Evolutionary conservation across 2,113 vertebrate genomes (phyloP), one percentile per base, ranked within the genome.

Genomic region (Hoplias malabaricus): DNA sequence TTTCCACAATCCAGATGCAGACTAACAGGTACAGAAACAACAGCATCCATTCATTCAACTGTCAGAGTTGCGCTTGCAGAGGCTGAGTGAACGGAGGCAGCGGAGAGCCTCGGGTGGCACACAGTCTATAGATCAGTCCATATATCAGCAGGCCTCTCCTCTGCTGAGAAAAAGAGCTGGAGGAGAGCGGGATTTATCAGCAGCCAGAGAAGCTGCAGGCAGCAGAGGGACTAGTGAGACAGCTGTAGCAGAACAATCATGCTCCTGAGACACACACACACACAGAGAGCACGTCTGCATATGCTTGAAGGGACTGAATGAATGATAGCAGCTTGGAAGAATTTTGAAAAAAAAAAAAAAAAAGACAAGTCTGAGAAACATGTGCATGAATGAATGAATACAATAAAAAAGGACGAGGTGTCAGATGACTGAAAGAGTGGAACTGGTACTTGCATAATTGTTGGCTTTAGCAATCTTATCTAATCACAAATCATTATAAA

Each of bases 71-170:
- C 25, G 74, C 57, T 61, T 36, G 75, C 40, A 46, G 43, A 34
- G 50, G 43, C 42, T 61, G 8, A 50, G 27, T 3, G 19, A 21
- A 4, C n/a, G n/a, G 19, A 75, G 16, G 21, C 33, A 50, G 46
- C 48, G 27, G 12, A 68, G 57, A 77, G 36, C 50, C 38, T 77
- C 19, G 43, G 74, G 36, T 38, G 74, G 48, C n/a, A 67, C 57
- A 46, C 63, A 56, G 19, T 48, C 9, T 53, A 53, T 53, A 53
- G 8, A 53, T 53, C 36, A 66, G 50, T 43, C 74, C 46, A 57
- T 76, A 67, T n/a, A 38, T 67, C 62, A 67, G 53, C 78, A 79
- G 62, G 36, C 69, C 21, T 27, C 36, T 73, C 36, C 61, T 63
- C 48, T 46, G 70, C 62, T 33, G 54, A 50, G 50, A 61, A 73